Percentiles rank a stretch among this genome's conserved stretches.
Evolutionary conservation across 1,140 invertebrate genomes (phyloP).

Genomic region (Sogatella furcifera): DNA sequence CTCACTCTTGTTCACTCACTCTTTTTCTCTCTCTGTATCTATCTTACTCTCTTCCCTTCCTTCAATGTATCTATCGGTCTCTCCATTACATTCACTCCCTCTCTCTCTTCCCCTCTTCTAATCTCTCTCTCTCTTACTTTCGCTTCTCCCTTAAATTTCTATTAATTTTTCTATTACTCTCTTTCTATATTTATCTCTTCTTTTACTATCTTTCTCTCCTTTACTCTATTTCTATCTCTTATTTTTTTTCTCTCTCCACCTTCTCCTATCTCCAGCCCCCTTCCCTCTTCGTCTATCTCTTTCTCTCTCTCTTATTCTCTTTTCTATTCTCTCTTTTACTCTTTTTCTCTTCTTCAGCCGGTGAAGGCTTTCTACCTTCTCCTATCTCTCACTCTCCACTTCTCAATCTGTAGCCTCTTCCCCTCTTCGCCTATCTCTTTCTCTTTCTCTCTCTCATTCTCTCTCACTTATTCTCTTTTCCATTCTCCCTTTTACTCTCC

Average conservation of each 20-base stretch:
- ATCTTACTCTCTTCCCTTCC: no score
- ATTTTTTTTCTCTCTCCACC: background rate
- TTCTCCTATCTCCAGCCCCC: background rate
- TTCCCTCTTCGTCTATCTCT: background rate
- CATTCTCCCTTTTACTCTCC: no score
- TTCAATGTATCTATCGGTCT: background rate
- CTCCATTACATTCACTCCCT: background rate
- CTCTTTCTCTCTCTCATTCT: background rate
- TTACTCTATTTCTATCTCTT: background rate
- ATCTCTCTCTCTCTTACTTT: conserved; percentile 4
- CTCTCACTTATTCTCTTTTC: no score
- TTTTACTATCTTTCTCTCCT: background rate
- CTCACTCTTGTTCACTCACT: background rate
- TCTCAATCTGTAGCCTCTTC: no score
- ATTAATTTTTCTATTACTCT: background rate
- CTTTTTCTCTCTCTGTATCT: no score
- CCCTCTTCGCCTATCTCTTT: background rate
- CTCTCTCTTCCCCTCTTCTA: background rate
- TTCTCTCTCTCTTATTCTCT: background rate
- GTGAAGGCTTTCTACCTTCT: no score
- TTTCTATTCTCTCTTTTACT: background rate
- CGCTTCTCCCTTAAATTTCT: background rate
- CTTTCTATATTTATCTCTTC: background rate
- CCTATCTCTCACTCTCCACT: no score
- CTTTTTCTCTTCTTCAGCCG: background rate